Evolutionary conservation across 2,113 vertebrate species (phyloP).

Genomic region (Pseudopipra pipra): DNA sequence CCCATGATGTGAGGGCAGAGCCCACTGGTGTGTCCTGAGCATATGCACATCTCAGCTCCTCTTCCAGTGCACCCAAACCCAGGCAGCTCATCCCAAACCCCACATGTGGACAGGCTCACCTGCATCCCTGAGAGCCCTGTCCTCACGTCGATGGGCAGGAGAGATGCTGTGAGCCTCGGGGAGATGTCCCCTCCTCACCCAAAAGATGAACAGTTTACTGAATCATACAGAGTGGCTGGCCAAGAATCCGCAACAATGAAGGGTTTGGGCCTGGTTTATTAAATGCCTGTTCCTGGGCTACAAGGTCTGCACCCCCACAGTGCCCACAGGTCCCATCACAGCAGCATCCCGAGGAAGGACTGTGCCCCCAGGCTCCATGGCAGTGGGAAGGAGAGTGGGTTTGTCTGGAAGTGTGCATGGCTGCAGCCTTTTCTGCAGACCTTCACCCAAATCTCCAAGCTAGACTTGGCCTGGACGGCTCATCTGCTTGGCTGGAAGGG

Average conservation of each 20-base stretch:
- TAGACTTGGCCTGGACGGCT: neutral
- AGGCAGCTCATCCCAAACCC: neutral
- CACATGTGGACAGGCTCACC: neutral
- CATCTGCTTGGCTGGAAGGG: neutral
- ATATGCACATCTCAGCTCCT: fast-evolving
- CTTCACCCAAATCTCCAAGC: neutral
- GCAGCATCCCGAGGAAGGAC: neutral
- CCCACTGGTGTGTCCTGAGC: neutral
- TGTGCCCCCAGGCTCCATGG: neutral
- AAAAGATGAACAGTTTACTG: neutral
- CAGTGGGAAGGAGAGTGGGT: neutral
- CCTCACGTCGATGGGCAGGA: neutral
- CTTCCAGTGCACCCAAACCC: neutral
- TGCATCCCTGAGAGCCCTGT: fast-evolving
- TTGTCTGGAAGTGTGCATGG: neutral
- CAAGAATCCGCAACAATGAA: neutral
- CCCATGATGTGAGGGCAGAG: neutral
- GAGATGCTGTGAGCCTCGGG: neutral
- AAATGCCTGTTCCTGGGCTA: neutral
- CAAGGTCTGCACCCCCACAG: neutral
- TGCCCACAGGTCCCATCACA: fast-evolving
- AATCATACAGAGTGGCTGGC: neutral
- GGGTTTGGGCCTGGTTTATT: neutral
- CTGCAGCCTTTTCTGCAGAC: neutral
- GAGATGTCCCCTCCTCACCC: neutral